These are phyloP conservation scores for Pterostichus niger DNA, from an alignment of 2,888 invertebrate species.

Conservation along the genomic window DNA sequence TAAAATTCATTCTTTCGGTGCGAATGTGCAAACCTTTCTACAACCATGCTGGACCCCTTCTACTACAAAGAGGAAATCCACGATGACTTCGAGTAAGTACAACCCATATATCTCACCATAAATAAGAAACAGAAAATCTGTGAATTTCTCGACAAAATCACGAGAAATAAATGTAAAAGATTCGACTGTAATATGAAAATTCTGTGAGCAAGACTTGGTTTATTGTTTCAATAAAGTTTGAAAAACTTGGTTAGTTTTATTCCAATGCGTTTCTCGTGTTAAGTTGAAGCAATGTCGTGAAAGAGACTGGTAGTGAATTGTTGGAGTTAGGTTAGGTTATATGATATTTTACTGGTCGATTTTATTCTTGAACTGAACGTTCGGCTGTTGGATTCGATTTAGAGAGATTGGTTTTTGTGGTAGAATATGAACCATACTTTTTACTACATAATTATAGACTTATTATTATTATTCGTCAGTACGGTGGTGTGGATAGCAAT, in stretches of 20 bases:
- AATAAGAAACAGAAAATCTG: not conserved
- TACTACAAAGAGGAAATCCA: constrained; percentile 15
- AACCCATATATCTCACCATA: not conserved
- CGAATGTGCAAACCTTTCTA: not conserved
- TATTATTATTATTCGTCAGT: too few relatives aligned
- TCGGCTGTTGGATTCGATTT: not conserved
- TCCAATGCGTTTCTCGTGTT: not conserved
- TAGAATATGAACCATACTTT: too few relatives aligned
- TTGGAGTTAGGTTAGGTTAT: not conserved
- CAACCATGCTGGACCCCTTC: constrained; percentile 28
- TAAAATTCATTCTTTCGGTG: too few relatives aligned
- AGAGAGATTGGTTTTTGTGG: not conserved
- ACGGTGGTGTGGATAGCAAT: too few relatives aligned
- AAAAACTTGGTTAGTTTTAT: not conserved
- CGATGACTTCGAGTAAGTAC: constrained; percentile 26
- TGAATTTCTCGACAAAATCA: too few relatives aligned
- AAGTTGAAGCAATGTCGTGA: not conserved
- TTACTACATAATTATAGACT: too few relatives aligned
- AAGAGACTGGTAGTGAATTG: not conserved
- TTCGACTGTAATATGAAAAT: not conserved
- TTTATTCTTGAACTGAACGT: not conserved
- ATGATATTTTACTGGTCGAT: not conserved
- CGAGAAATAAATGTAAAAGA: not conserved
- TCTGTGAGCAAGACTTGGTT: not conserved
- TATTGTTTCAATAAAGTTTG: constrained; percentile 2